These are phyloP conservation scores for Limanda limanda DNA, from an alignment of 2,113 vertebrate species.

Conservation along the genomic window DNA sequence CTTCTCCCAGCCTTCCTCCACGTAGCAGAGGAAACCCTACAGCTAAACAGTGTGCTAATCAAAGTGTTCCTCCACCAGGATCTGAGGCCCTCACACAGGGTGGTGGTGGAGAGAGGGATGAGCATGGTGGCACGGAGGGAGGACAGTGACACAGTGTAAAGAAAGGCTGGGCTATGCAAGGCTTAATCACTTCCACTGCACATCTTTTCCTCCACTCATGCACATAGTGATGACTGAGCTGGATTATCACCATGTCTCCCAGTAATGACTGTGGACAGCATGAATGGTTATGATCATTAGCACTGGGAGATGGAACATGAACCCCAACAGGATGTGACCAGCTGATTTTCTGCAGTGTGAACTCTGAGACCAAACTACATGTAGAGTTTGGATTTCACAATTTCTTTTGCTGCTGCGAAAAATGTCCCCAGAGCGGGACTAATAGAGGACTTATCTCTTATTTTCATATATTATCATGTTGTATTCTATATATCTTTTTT, in stretches of 20 bases:
- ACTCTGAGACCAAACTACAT: background rate
- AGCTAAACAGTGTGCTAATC: conserved; percentile 20
- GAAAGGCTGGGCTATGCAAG: no score
- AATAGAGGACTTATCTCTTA: no score
- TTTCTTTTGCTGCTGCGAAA: no score
- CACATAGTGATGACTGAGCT: background rate
- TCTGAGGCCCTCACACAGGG: conserved; percentile 3
- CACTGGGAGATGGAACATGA: background rate
- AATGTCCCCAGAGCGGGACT: no score
- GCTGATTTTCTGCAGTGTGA: background rate
- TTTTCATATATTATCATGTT: no score
- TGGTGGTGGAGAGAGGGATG: background rate
- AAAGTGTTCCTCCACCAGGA: conserved; percentile 21
- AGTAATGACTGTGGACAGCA: background rate
- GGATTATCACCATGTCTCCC: background rate
- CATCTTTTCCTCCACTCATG: background rate
- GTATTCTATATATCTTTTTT: no score
- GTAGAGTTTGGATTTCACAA: no score
- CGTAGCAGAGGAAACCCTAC: conserved; percentile 50
- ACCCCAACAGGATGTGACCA: background rate
- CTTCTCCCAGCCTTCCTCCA: conserved; percentile 37
- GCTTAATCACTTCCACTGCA: background rate
- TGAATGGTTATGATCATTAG: background rate
- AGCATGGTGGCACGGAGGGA: background rate
- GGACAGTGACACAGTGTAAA: background rate